phyloP scores from a whole-genome alignment of 2,797 vertebrate genomes.

The Coreius guichenoti region DNA sequence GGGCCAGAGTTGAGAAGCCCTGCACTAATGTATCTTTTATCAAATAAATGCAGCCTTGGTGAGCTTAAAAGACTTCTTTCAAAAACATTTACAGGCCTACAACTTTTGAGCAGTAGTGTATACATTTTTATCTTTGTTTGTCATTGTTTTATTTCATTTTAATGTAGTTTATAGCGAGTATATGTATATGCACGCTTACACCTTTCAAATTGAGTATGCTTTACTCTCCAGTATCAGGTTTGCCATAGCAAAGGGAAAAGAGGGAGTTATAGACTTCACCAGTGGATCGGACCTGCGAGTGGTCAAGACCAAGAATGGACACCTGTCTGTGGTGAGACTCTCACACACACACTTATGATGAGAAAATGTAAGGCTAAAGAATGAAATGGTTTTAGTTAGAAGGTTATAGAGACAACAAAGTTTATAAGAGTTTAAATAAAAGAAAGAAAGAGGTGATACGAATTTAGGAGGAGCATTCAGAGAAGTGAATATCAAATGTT shows the following conservation, averaged over 20 bases:
- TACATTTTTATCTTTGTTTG: not conserved
- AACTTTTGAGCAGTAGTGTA: not conserved
- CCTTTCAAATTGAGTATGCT: not conserved
- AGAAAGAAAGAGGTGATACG: not conserved
- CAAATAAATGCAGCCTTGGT: not conserved
- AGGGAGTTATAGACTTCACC: constrained; percentile 93
- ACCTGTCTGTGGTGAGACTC: constrained; percentile 94
- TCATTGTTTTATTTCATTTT: no score
- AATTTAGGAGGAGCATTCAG: not conserved
- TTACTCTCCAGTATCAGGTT: constrained; percentile 85
- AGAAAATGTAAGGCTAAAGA: not conserved
- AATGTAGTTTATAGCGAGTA: not conserved
- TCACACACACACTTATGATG: not conserved
- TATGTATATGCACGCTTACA: not conserved
- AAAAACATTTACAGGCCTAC: not conserved
- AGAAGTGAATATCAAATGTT: not conserved
- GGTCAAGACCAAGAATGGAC: constrained; percentile 94
- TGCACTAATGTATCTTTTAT: not conserved
- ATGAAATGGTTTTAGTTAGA: not conserved
- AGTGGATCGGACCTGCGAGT: constrained; percentile 90
- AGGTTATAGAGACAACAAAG: not conserved
- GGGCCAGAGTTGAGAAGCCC: no score
- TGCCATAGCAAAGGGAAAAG: constrained; percentile 87
- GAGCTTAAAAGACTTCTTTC: not conserved
- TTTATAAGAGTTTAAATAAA: not conserved